These are phyloP conservation scores for Drosophila pruinosa DNA, from an alignment of 1,140 invertebrate genomes.

Conservation along the genomic window DNA sequence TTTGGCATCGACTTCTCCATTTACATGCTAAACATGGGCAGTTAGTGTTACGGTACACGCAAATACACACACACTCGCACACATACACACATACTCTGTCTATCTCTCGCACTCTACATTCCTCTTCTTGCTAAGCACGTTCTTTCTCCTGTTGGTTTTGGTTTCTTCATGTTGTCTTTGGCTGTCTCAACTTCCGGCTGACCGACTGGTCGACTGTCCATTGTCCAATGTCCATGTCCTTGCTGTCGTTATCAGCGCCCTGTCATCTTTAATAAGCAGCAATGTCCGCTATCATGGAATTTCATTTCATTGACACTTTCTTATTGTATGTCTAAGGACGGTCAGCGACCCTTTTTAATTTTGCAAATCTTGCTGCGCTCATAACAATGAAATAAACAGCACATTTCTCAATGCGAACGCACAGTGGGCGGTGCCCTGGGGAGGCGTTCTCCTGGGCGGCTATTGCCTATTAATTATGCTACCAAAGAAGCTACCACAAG, in stretches of 20 bases:
- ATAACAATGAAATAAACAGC: conserved; percentile 76
- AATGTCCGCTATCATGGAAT: conserved; percentile 71
- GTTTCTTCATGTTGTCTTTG: conserved; percentile 14
- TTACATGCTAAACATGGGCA: conserved; percentile 71
- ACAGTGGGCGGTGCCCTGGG: conserved; percentile 10
- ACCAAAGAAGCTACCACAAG: conserved; percentile 37
- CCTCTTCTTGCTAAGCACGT: conserved; percentile 3
- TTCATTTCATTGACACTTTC: conserved; percentile 78
- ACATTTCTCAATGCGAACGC: conserved; percentile 38
- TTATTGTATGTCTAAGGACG: conserved; percentile 53
- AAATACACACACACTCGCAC: not conserved
- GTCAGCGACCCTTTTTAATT: conserved; percentile 75
- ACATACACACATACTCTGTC: not conserved
- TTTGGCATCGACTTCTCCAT: conserved; percentile 61
- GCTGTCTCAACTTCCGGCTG: conserved; percentile 27
- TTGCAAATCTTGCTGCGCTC: conserved; percentile 68
- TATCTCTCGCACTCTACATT: conserved; percentile 26
- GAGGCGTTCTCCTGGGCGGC: conserved; percentile 20
- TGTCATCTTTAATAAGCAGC: conserved; percentile 80
- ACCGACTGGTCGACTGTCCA: not conserved
- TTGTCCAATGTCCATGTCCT: conserved; percentile 38
- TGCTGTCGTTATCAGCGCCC: conserved; percentile 56
- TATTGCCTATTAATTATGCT: conserved; percentile 71
- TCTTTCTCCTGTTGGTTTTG: conserved; percentile 16
- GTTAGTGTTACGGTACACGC: conserved; percentile 22